phyloP scores from a whole-genome alignment of 2,888 invertebrate genomes.

The Nymphalis c-album region DNA sequence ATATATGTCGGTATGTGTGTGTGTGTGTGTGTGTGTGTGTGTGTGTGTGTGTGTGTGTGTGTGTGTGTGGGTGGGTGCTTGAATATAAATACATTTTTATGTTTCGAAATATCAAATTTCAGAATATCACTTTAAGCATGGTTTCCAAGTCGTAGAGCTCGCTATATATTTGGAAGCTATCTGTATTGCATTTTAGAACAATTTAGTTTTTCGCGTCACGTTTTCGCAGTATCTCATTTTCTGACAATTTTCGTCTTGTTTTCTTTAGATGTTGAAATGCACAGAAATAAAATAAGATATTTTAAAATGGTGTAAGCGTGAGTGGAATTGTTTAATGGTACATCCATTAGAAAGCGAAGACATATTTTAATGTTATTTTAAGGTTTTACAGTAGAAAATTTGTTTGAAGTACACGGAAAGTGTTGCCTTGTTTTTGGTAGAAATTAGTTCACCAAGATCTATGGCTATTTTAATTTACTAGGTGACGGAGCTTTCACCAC shows the following conservation, averaged over 20 bases:
- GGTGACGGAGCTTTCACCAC: not conserved
- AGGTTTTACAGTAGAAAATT: slow-evolving; percentile 5
- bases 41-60: no score
- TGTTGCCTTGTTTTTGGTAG: not conserved
- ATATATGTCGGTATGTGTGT: no score
- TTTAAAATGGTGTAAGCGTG: slow-evolving; percentile 19
- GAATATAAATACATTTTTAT: no score
- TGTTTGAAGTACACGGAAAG: slow-evolving; percentile 1
- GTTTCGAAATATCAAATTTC: no score
- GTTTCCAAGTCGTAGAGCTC: not conserved
- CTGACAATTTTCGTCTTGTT: slow-evolving; percentile 22
- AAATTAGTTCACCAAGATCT: not conserved
- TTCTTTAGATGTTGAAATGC: slow-evolving; percentile 25
- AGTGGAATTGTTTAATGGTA: slow-evolving; percentile 24
- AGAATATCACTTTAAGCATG: not conserved
- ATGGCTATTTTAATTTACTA: not conserved
- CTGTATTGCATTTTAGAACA: slow-evolving; percentile 21
- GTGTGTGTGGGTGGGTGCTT: no score
- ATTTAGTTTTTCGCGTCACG: slow-evolving; percentile 23
- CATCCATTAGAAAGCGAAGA: slow-evolving; percentile 12
- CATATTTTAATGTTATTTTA: slow-evolving; percentile 13
- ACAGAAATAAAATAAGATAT: slow-evolving; percentile 20
- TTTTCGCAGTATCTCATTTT: slow-evolving; percentile 23
- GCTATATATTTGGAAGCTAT: not conserved
- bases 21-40: no score